Conservation (phyloP, 2,113 vertebrate genomes). For the Halcyon senegalensis region DNA sequence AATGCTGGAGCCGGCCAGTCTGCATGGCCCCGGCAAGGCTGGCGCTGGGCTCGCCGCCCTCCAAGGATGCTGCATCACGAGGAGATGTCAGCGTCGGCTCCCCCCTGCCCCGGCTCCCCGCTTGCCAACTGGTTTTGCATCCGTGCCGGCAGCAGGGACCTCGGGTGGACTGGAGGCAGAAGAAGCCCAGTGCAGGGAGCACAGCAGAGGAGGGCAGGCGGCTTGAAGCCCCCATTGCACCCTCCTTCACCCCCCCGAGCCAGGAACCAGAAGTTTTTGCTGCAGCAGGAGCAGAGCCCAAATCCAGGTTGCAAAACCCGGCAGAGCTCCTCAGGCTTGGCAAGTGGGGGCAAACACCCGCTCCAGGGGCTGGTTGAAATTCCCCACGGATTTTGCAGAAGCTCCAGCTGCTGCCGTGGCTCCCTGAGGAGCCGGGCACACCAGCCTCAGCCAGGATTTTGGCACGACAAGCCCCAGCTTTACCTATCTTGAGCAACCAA, state of each 20-base stretch:
- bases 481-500: background rate
- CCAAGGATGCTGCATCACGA: conserved; percentile 51
- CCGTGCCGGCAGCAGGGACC: background rate
- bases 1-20: conserved; percentile 16
- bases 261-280: background rate
- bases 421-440: fast-evolving
- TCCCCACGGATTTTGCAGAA: background rate
- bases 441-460: background rate
- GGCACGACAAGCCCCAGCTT: background rate
- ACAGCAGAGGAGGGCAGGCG: background rate
- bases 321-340: background rate
- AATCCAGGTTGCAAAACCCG: background rate
- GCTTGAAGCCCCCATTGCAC: background rate
- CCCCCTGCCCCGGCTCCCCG: background rate
- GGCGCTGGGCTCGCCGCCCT: background rate
- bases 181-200: background rate
- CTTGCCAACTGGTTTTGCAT: background rate
- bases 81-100: background rate
- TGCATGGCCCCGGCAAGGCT: background rate
- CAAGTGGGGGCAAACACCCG: background rate
- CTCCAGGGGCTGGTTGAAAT: background rate
- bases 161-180: background rate
- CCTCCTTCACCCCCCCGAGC: fast-evolving
- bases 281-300: background rate
- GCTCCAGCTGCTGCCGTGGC: background rate